Evolutionary conservation across 2,888 invertebrate genomes (phyloP).

Genomic region (Clitarchus hookeri): DNA sequence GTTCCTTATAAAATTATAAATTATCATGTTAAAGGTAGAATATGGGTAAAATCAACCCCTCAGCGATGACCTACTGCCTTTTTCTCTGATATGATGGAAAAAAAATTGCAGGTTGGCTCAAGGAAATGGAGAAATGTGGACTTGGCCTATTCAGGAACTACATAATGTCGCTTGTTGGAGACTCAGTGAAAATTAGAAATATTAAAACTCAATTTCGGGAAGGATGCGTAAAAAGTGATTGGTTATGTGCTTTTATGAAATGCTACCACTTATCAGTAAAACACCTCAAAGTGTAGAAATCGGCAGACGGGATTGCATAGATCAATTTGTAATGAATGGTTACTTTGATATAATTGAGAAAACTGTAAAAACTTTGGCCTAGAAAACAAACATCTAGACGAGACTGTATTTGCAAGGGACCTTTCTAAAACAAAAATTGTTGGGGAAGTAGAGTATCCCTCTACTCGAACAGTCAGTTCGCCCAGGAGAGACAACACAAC

Average conservation of each 20-base stretch:
- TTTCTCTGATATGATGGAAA: too few species aligned
- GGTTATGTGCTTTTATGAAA: background rate
- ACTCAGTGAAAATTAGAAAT: too few species aligned
- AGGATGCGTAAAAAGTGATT: background rate
- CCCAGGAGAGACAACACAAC: background rate
- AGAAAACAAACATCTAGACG: background rate
- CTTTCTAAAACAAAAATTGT: background rate
- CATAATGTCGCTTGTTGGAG: too few species aligned
- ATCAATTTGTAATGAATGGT: background rate
- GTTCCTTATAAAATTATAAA: too few species aligned
- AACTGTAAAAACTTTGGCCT: background rate
- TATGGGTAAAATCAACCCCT: too few species aligned
- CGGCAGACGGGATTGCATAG: background rate
- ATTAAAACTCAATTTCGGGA: background rate
- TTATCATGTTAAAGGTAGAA: too few species aligned
- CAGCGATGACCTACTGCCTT: too few species aligned
- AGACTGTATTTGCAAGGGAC: background rate
- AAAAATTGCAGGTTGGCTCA: too few species aligned
- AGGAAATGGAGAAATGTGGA: too few species aligned
- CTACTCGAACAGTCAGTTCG: background rate
- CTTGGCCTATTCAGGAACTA: too few species aligned
- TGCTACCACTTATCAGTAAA: background rate
- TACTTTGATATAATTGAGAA: background rate
- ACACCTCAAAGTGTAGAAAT: background rate
- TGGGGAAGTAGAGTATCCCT: background rate